Conservation (phyloP, 37 sponge, comb jelly and placozoan genomes). For the Cladorhizidae sp. region DNA sequence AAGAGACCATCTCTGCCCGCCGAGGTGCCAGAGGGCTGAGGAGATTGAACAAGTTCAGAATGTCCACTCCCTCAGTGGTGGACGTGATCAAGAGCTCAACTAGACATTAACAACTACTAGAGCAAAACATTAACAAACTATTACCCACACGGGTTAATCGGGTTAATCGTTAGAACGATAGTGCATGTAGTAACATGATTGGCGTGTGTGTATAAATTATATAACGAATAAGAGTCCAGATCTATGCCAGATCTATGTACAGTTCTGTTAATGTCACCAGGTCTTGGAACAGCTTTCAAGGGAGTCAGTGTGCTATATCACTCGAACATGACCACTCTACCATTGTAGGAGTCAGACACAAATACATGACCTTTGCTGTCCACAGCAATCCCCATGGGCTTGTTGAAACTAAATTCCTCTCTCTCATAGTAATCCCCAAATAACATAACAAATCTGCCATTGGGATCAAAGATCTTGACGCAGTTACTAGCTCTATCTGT, state of each 20-base stretch:
- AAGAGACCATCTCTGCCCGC: conserved; percentile 73
- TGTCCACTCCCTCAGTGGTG: conserved; percentile 41
- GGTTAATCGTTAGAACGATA: too few relatives aligned
- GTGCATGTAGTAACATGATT: neutral
- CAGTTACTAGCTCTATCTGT: conserved; percentile 11
- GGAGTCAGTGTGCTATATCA: neutral
- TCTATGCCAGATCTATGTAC: too few relatives aligned
- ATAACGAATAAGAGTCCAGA: too few relatives aligned
- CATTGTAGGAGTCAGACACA: conserved; percentile 5
- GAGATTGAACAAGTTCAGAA: conserved; percentile 44
- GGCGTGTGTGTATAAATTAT: too few relatives aligned
- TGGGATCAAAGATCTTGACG: conserved; percentile 22
- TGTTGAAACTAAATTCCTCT: neutral
- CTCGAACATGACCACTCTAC: conserved; percentile 8
- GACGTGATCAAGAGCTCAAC: conserved; percentile 31
- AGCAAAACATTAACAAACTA: neutral
- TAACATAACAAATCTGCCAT: conserved; percentile 20
- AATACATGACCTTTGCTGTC: conserved; percentile 8
- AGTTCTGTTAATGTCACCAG: too few relatives aligned
- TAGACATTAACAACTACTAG: neutral
- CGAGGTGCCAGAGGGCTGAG: conserved; percentile 69
- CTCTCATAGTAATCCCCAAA: neutral
- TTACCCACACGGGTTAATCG: too few relatives aligned
- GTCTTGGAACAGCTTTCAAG: too few relatives aligned
- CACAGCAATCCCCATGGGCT: conserved; percentile 34